Evolutionary conservation across 2,797 vertebrate species (phyloP), one percentile per base, ranked within the genome.

Genomic region (Crenuchus spilurus): DNA sequence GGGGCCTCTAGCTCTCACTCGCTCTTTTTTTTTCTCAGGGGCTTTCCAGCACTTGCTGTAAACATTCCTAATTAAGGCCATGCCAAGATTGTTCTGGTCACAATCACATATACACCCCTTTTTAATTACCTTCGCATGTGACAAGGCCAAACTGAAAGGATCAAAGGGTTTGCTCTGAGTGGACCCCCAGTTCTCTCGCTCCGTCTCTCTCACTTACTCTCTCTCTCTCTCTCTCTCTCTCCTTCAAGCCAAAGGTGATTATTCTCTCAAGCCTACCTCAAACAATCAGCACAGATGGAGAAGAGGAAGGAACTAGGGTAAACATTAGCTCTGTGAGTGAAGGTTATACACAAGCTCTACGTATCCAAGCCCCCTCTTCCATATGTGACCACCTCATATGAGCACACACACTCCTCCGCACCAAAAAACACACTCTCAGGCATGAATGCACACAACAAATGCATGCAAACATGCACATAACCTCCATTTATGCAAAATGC

Each of bases 51-150:
- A 61, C 60, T 33, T 48, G 73, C 65, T 68, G 37, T 64, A 74
- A 81, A 67, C 77, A 80, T 80, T 76, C 44, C 81, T 84, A 82
- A 84, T 86, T 78, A 77, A 84, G 75, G 77, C 66, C 70, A 71
- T 76, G 77, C 72, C 77, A 80, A 77, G 77, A 67, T 41, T 18
- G 44, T 69, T 73, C 72, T 68, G 61, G 70, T 79, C 72, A 80
- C 66, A 71, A 69, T 70, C 55, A 72, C 49, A 55, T 58, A 60
- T 51, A 75, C 28, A 39, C 71, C 57, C 66, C 70, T 28, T 73
- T 79, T 68, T 82, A 84, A 86, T 81, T 82, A 76, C 58, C 71
- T 75, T 77, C 75, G 77, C 71, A 78, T 60, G 75, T 77, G 74
- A 76, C 74, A 79, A 79, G 70, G 76, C 62, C 57, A 76, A 51